These are phyloP conservation scores for Hoplostethus atlanticus DNA, from an alignment of 2,797 vertebrate species.

Conservation along the genomic window DNA sequence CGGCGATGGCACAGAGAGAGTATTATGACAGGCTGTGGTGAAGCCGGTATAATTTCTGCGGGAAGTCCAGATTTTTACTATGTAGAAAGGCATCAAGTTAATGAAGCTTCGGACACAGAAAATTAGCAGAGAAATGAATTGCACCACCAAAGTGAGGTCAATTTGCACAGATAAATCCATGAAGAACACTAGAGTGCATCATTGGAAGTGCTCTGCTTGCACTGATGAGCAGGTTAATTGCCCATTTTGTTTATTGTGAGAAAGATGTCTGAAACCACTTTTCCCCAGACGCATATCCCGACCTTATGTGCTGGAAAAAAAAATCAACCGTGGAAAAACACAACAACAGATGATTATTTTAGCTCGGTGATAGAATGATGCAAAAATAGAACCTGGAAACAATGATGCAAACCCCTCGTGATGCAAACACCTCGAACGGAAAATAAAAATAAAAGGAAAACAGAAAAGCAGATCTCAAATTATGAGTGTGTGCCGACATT, in stretches of 20 bases:
- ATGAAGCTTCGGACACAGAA: conserved; percentile 78
- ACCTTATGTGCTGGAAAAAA: conserved; percentile 56
- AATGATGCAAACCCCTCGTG: conserved; percentile 1
- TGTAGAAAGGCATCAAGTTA: conserved; percentile 72
- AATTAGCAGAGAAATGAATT: conserved; percentile 82
- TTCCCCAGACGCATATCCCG: conserved; percentile 61
- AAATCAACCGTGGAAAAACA: conserved; percentile 26
- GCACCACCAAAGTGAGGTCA: conserved; percentile 79
- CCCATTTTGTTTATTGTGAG: conserved; percentile 82
- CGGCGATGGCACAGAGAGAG: conserved; percentile 25
- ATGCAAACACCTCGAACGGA: not conserved
- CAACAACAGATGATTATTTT: conserved; percentile 48
- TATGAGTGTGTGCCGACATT: conserved; percentile 9
- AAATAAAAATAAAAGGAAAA: conserved; percentile 10
- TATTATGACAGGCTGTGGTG: conserved; percentile 38
- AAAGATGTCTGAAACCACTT: conserved; percentile 77
- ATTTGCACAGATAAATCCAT: conserved; percentile 83
- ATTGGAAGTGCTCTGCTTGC: conserved; percentile 66
- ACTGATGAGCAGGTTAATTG: conserved; percentile 82
- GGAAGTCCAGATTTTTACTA: conserved; percentile 69
- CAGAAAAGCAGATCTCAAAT: conserved; percentile 30
- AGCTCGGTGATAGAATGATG: conserved; percentile 9
- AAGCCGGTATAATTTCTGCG: conserved; percentile 53
- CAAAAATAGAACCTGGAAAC: conserved; percentile 11
- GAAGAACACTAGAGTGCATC: conserved; percentile 76